Base-by-base conservation (phyloP, 2,113 vertebrate species). In the Gasterosteus aculeatus region DNA sequence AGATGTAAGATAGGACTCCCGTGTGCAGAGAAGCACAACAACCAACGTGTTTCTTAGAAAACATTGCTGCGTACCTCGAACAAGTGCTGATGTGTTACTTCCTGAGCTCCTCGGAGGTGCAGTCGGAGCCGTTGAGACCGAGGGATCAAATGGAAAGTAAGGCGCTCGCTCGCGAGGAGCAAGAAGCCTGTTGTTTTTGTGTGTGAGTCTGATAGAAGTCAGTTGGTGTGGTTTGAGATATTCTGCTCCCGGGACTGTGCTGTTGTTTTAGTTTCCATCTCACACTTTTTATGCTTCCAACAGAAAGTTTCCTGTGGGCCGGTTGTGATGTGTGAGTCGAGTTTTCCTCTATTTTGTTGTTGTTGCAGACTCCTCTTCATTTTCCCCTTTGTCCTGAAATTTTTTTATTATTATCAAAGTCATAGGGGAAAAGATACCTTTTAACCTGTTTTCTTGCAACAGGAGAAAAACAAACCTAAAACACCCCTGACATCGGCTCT, bases 391-490 rank as follows among this genome's bases (percentile, higher is more conserved):
- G 22, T 9, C 14, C 18, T 18, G 42, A 61, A 66, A 62, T n/a
- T n/a, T n/a, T n/a, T n/a, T n/a, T 35, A 35, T 4, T 38, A 38
- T 38, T 38, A 38, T 38, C 35, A 38, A 41, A 0, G 7, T 46
- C 1, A 14, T 54, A 8, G 7, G 35, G 7, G 47, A 10, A 44
- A 1, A 33, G n/a, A 49, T 18, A 72, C 54, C 11, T 11, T 58
- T 26, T 56, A 42, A 15, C 57, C 5, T 35, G 51, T 67, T 69
- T 73, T 67, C 10, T 38, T 49, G 29, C 57, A 47, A 49, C 79
- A 82, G 72, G 85, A 85, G 77, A 82, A 66, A 38, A 80, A 80
- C 60, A 69, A 79, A 59, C 41, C 26, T 53, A 81, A 69, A 66
- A 80, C 72, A 67, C 68, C 63, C 54, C 44, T 63, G 18, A 72